These are phyloP conservation scores for Batillaria attramentaria DNA, from an alignment of 1,140 invertebrate species.

Conservation along the genomic window DNA sequence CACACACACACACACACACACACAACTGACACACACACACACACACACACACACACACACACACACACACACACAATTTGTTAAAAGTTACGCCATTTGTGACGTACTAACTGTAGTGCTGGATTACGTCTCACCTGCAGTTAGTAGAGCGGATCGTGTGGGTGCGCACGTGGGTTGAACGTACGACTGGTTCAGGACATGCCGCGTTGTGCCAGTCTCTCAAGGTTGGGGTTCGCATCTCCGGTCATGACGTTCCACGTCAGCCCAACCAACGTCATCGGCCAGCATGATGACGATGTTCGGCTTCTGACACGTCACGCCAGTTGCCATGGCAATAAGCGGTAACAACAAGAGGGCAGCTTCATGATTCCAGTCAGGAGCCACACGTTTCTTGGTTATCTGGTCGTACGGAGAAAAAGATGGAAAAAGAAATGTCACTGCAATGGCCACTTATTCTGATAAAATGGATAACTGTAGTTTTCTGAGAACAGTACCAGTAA, in stretches of 20 bases:
- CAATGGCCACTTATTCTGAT: no score
- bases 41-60: background rate
- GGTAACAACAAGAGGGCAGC: no score
- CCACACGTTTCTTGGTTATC: no score
- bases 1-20: background rate
- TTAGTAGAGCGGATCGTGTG: conserved; percentile 26
- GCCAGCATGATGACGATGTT: conserved; percentile 29
- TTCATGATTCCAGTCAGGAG: no score
- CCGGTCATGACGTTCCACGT: conserved; percentile 65
- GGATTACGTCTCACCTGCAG: background rate
- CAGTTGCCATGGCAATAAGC: no score
- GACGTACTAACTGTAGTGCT: background rate
- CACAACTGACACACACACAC: conserved; percentile 5
- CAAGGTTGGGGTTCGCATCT: conserved; percentile 66
- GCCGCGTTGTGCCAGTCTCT: conserved; percentile 57
- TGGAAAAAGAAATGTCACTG: no score
- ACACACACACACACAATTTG: background rate
- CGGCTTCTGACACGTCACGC: no score
- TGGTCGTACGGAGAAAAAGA: no score
- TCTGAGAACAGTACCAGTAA: no score
- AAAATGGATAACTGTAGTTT: no score
- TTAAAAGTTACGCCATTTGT: background rate
- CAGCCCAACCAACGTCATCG: conserved; percentile 64
- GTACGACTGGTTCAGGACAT: conserved; percentile 60
- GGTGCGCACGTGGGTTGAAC: conserved; percentile 61